Evolutionary conservation across 2,113 vertebrate genomes (phyloP).

Genomic region (Ciconia maguari): DNA sequence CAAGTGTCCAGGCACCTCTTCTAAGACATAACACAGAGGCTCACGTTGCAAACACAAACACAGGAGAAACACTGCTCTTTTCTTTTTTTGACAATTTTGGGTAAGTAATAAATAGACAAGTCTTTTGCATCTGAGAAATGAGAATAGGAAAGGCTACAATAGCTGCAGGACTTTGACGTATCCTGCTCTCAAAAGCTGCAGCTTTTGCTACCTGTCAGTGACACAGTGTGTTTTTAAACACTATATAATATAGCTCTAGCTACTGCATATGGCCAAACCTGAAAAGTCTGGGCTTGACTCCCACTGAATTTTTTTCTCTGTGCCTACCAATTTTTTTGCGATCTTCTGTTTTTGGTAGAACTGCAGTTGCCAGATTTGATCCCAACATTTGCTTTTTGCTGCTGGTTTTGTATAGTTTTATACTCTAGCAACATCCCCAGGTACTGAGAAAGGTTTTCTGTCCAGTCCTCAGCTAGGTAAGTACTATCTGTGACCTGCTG

Average conservation of each 20-base stretch:
- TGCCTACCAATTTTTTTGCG: neutral
- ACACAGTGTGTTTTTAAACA: neutral
- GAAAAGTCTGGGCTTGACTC: neutral
- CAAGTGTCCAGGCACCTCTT: neutral
- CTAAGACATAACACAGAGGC: neutral
- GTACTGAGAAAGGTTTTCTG: neutral
- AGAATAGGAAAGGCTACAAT: neutral
- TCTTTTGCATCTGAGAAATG: neutral
- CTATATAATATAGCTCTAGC: neutral
- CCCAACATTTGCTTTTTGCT: neutral
- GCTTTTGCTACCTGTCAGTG: neutral
- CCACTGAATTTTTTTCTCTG: neutral
- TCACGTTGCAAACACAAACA: neutral
- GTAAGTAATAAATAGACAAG: fast-evolving
- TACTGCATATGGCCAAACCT: neutral
- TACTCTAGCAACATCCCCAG: neutral
- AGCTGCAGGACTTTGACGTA: neutral
- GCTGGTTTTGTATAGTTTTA: neutral
- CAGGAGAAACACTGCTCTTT: neutral
- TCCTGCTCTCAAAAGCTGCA: neutral
- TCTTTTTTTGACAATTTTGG: neutral
- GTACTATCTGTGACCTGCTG: neutral
- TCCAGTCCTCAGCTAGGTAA: neutral
- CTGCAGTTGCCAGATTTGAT: neutral
- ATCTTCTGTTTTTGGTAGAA: neutral